These are phyloP conservation scores for Cephonodes hylas DNA, from an alignment of 2,888 invertebrate genomes.

Conservation along the genomic window DNA sequence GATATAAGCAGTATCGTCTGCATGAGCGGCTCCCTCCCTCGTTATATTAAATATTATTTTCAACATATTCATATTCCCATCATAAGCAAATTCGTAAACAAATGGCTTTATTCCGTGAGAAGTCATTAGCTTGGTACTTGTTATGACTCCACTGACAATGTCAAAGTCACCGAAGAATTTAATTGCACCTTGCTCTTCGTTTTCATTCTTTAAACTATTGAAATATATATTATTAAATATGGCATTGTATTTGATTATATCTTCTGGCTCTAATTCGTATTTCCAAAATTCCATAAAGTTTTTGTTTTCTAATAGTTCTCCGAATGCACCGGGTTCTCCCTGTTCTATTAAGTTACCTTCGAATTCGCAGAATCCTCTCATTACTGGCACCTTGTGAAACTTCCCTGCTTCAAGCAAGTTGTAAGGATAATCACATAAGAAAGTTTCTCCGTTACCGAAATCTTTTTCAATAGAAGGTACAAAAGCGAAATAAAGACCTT, in stretches of 20 bases:
- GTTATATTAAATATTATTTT: conserved; percentile 33
- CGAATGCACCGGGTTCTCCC: conserved; percentile 33
- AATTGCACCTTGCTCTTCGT: conserved; percentile 35
- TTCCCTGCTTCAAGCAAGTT: conserved; percentile 55
- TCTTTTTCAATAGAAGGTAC: conserved; percentile 55
- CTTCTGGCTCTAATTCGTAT: conserved; percentile 29
- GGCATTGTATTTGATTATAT: conserved; percentile 25
- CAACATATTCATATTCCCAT: conserved; percentile 40
- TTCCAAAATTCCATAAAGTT: conserved; percentile 38
- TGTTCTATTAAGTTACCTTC: conserved; percentile 62
- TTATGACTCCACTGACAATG: conserved; percentile 44
- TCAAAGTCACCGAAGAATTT: conserved; percentile 53
- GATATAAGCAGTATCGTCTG: conserved; percentile 42
- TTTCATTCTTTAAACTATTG: conserved; percentile 18
- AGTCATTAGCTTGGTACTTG: conserved; percentile 33
- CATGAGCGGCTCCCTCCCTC: conserved; percentile 45
- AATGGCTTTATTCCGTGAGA: conserved; percentile 33
- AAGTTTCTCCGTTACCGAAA: conserved; percentile 40
- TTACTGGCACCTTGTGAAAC: conserved; percentile 59
- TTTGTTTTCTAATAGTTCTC: conserved; percentile 34
- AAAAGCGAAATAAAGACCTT: conserved; percentile 44
- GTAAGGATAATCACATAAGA: conserved; percentile 53
- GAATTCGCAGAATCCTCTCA: conserved; percentile 71
- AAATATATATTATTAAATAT: conserved; percentile 19
- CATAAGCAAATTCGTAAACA: conserved; percentile 49